Evolutionary conservation across 2,888 invertebrate genomes (phyloP).

Genomic region (Nomada ruficornis): DNA sequence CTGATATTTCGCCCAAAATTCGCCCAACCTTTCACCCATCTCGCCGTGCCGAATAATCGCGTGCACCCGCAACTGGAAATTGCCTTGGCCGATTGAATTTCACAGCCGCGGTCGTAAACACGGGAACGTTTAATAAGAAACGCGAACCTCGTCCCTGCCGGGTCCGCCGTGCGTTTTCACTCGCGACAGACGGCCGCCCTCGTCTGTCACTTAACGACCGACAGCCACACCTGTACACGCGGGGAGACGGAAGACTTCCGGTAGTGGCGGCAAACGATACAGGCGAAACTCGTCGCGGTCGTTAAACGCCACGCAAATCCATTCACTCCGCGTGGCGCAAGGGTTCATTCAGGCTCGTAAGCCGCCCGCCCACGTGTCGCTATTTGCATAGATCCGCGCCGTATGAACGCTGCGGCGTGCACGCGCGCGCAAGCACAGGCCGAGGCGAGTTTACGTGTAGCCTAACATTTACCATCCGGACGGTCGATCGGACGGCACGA

Average conservation of each 20-base stretch:
- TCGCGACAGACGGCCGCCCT: conserved; percentile 27
- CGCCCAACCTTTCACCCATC: neutral
- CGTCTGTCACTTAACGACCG: conserved; percentile 50
- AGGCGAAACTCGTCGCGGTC: conserved; percentile 67
- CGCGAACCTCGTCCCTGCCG: neutral
- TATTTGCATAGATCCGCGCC: conserved; percentile 75
- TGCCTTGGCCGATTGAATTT: conserved; percentile 4
- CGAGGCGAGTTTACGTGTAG: conserved; percentile 44
- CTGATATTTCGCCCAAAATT: neutral
- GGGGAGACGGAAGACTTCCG: conserved; percentile 72
- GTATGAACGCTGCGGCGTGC: conserved; percentile 50
- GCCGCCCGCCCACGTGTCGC: conserved; percentile 74
- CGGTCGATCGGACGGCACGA: conserved; percentile 62
- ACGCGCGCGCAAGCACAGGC: conserved; percentile 35
- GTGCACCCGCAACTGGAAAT: neutral
- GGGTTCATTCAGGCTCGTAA: conserved; percentile 76
- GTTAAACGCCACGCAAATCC: conserved; percentile 72
- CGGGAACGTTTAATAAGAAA: neutral
- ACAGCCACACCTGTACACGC: conserved; percentile 68
- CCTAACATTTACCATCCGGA: conserved; percentile 60
- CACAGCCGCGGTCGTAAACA: neutral
- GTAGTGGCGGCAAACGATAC: conserved; percentile 61
- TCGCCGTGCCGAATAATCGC: too few species aligned
- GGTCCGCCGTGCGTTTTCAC: conserved; percentile 9
- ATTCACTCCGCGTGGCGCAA: conserved; percentile 77